phyloP scores from a whole-genome alignment of 1,140 invertebrate species.

The Ridgeia piscesae region DNA sequence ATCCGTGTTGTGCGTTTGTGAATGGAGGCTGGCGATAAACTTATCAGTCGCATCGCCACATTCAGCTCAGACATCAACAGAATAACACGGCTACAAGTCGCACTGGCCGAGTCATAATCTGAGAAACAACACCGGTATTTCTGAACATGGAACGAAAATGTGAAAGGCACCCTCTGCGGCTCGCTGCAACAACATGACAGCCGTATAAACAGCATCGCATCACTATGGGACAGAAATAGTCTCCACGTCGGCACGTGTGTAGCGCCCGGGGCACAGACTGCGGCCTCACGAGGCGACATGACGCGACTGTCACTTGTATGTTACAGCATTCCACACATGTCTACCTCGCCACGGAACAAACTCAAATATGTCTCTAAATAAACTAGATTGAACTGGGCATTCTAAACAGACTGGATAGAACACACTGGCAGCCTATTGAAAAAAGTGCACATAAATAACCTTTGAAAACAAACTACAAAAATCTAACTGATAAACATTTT shows the following conservation, averaged over 20 bases:
- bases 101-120: conserved; percentile 27
- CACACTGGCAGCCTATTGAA: too few species aligned
- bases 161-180: neutral
- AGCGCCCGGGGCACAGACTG: neutral
- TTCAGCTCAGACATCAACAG: neutral
- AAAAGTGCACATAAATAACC: too few species aligned
- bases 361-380: too few species aligned
- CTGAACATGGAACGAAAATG: conserved; percentile 26
- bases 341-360: too few species aligned
- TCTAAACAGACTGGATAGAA: too few species aligned
- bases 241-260: neutral
- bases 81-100: neutral
- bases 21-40: neutral
- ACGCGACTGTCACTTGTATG: neutral
- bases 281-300: too few species aligned
- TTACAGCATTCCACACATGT: too few species aligned
- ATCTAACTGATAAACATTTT: too few species aligned
- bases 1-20: neutral
- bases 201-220: neutral
- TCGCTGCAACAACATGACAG: neutral
- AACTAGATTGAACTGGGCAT: too few species aligned
- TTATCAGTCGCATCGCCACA: neutral
- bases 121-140: conserved; percentile 28
- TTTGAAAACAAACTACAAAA: too few species aligned
- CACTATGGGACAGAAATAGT: neutral